Conservation (phyloP, 2,797 vertebrate genomes). For the Streptopelia turtur region DNA sequence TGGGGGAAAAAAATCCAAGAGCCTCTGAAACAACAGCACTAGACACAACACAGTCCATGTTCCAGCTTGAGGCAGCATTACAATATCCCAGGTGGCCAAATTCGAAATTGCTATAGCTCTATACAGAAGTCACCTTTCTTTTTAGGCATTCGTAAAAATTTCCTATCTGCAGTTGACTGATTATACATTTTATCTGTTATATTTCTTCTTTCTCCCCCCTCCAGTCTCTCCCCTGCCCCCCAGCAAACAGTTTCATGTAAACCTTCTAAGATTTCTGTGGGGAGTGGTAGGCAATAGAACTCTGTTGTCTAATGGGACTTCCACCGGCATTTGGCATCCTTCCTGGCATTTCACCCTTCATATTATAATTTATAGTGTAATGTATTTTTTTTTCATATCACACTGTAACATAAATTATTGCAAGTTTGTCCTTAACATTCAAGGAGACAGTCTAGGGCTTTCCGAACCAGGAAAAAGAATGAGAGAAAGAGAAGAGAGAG, state of each 20-base stretch:
- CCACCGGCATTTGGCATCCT: conserved; percentile 71
- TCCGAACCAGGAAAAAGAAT: conserved; percentile 9
- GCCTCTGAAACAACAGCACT: not conserved
- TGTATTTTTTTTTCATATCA: conserved; percentile 77
- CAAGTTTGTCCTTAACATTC: conserved; percentile 78
- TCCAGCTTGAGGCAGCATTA: not conserved
- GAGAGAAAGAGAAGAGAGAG: not conserved
- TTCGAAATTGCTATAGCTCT: not conserved
- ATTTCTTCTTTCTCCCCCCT: not conserved
- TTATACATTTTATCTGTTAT: conserved; percentile 62
- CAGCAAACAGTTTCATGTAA: conserved; percentile 6
- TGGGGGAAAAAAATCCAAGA: not conserved
- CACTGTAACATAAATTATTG: conserved; percentile 79
- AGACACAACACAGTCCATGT: not conserved
- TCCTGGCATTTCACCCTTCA: conserved; percentile 74
- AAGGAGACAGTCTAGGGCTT: conserved; percentile 77
- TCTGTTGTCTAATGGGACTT: conserved; percentile 79
- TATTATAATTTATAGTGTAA: conserved; percentile 80
- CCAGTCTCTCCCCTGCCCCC: not conserved
- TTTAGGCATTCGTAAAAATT: conserved; percentile 54
- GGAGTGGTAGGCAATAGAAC: conserved; percentile 66
- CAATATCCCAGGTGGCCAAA: not conserved
- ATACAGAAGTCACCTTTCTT: conserved; percentile 69
- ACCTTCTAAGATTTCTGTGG: conserved; percentile 62
- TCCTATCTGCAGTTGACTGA: conserved; percentile 66